Conservation (phyloP, 2,888 invertebrate species). For the Acronicta alni region DNA sequence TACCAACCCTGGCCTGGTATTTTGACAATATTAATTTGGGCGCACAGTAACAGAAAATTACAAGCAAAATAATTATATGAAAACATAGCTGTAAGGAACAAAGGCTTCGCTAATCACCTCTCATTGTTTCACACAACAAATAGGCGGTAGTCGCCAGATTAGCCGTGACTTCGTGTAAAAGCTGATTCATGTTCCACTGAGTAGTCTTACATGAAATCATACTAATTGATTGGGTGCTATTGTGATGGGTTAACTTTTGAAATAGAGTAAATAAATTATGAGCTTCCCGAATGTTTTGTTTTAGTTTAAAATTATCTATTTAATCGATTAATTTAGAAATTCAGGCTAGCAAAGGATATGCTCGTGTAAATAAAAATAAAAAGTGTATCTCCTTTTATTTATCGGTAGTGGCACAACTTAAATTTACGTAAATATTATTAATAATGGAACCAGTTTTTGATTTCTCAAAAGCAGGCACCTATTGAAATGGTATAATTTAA, state of each 20-base stretch:
- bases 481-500: too few species aligned
- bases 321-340: too few species aligned
- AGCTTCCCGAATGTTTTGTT: too few species aligned
- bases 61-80: slow-evolving; percentile 51
- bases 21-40: slow-evolving; percentile 42
- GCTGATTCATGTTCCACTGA: slow-evolving; percentile 22
- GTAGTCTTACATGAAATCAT: background rate
- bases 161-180: slow-evolving; percentile 28
- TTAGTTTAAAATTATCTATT: too few species aligned
- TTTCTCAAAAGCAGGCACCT: too few species aligned
- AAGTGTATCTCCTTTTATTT: too few species aligned
- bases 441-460: too few species aligned
- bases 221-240: background rate
- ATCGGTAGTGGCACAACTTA: too few species aligned
- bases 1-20: slow-evolving; percentile 8
- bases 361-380: too few species aligned
- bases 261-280: background rate
- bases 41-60: slow-evolving; percentile 49
- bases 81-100: slow-evolving; percentile 44
- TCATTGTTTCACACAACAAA: slow-evolving; percentile 47
- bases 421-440: too few species aligned
- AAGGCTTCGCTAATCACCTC: slow-evolving; percentile 51
- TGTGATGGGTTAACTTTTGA: background rate
- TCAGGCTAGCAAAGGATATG: too few species aligned
- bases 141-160: slow-evolving; percentile 36